Evolutionary conservation across 2,888 invertebrate genomes (phyloP).

Genomic region (Cybosia mesomella): DNA sequence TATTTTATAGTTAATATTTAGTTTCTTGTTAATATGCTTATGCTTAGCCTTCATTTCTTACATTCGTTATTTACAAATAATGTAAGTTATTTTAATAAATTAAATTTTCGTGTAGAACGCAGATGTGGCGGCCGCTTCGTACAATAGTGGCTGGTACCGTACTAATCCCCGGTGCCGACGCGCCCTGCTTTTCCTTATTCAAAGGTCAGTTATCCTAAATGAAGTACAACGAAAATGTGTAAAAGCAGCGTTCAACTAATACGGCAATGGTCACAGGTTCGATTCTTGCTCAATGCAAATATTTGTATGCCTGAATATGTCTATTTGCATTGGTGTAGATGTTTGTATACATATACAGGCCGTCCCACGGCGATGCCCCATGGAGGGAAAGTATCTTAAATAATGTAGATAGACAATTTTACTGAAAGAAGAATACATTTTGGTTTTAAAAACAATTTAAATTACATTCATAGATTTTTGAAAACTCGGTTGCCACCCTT

Average conservation of each 20-base stretch:
- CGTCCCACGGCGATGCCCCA: too few relatives aligned
- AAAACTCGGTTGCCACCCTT: too few relatives aligned
- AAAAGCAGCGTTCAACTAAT: background rate
- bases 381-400: too few relatives aligned
- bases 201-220: slow-evolving; percentile 60
- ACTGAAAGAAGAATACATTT: too few relatives aligned
- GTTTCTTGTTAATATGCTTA: background rate
- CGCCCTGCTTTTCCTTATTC: slow-evolving; percentile 73
- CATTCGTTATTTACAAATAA: background rate
- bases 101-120: slow-evolving; percentile 66
- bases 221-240: slow-evolving; percentile 13
- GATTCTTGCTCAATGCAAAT: background rate
- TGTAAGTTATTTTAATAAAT: slow-evolving; percentile 20
- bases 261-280: background rate
- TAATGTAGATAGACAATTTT: too few relatives aligned
- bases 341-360: background rate
- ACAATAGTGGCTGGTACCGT: slow-evolving; percentile 78
- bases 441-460: too few relatives aligned
- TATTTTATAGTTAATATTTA: background rate
- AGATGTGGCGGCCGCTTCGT: slow-evolving; percentile 73
- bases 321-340: background rate
- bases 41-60: background rate
- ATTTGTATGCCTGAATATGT: too few relatives aligned
- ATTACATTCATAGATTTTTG: too few relatives aligned
- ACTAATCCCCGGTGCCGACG: slow-evolving; percentile 74